phyloP scores from a whole-genome alignment of 2,797 vertebrate species.

The Argya squamiceps region DNA sequence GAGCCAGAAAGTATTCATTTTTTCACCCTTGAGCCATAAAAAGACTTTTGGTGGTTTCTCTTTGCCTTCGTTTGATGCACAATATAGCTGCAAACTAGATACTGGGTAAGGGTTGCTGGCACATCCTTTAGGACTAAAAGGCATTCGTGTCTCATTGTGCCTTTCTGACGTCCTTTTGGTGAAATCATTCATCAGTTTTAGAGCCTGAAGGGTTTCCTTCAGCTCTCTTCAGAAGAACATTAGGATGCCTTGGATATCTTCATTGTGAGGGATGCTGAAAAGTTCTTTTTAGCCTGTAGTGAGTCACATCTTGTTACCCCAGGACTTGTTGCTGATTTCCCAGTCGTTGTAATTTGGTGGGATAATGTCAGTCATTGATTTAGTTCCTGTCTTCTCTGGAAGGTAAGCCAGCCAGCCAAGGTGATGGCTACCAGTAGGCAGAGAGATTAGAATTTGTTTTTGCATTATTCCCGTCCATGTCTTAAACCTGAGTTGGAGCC shows the following conservation, averaged over 20 bases:
- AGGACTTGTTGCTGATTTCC: neutral
- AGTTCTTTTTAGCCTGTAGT: neutral
- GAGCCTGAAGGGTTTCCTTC: neutral
- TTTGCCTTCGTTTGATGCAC: neutral
- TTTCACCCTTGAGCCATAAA: neutral
- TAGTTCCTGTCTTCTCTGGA: neutral
- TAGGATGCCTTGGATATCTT: neutral
- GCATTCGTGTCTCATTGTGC: fast-evolving
- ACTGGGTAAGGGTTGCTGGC: neutral
- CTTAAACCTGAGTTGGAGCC: neutral
- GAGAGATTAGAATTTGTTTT: neutral
- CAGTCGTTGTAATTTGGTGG: neutral
- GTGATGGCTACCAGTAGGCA: neutral
- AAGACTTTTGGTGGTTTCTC: neutral
- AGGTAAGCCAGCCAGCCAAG: neutral
- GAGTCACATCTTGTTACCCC: neutral
- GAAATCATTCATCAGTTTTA: neutral
- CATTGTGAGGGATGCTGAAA: neutral
- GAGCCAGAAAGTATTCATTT: neutral
- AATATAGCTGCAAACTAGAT: neutral
- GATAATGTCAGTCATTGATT: neutral
- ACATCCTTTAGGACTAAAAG: neutral
- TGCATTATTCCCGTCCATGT: neutral
- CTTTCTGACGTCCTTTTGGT: fast-evolving
- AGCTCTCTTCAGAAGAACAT: neutral